A percentile compares a stretch with the other conserved stretches of the same genome.
Conservation (phyloP, 1,140 invertebrate genomes). For the Chionoecetes opilio region DNA sequence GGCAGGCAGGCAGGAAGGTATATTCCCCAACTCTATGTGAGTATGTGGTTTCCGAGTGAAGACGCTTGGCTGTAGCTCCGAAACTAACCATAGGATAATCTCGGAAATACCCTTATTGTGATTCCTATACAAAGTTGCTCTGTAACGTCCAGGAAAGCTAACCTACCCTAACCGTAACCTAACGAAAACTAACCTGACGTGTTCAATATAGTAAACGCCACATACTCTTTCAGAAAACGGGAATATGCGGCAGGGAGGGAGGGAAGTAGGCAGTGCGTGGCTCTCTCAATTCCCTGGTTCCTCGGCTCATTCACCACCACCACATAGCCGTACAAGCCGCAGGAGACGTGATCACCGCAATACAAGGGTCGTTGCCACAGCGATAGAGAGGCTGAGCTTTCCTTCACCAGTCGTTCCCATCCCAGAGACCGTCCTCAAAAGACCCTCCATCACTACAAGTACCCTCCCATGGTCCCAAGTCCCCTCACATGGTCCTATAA, state of each 20-base stretch:
- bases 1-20: not conserved
- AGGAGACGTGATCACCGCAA: not conserved
- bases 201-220: too few relatives aligned
- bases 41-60: too few relatives aligned
- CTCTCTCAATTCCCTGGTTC: not conserved
- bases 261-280: too few relatives aligned
- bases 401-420: not conserved
- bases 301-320: not conserved
- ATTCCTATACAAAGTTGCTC: too few relatives aligned
- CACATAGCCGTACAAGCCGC: not conserved
- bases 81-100: too few relatives aligned
- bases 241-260: not conserved
- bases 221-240: too few relatives aligned
- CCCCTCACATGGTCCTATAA: not conserved
- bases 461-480: not conserved
- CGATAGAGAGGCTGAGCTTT: not conserved
- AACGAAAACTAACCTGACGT: too few relatives aligned
- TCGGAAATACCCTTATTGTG: too few relatives aligned
- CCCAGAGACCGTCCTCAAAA: not conserved
- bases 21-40: too few relatives aligned
- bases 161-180: too few relatives aligned
- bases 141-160: too few relatives aligned
- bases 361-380: not conserved
- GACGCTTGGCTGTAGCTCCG: too few relatives aligned
- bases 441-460: not conserved